Evolutionary conservation across 2,888 invertebrate genomes (phyloP).

Genomic region (Pollenia griseotomentosa): DNA sequence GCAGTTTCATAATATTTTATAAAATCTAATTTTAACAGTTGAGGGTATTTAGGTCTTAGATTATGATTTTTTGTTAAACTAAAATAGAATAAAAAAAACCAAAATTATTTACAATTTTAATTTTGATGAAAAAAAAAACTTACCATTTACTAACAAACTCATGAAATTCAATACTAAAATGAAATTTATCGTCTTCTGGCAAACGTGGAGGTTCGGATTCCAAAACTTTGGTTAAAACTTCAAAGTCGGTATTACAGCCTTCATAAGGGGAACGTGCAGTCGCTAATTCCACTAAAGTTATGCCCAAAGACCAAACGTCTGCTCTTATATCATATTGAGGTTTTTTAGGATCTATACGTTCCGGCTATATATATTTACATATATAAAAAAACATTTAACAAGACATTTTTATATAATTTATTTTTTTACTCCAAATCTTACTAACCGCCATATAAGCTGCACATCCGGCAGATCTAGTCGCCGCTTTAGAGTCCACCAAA

Average conservation of each 20-base stretch:
- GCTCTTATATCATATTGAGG: slow-evolving; percentile 99
- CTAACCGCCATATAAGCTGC: slow-evolving; percentile 99
- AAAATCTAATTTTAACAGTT: slow-evolving; percentile 94
- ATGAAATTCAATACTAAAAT: slow-evolving; percentile 93
- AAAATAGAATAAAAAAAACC: slow-evolving; percentile 70
- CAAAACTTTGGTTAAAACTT: slow-evolving; percentile 96
- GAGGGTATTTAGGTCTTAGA: slow-evolving; percentile 96
- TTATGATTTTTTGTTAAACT: slow-evolving; percentile 97
- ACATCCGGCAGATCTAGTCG: slow-evolving; percentile 98
- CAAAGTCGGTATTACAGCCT: slow-evolving; percentile 98
- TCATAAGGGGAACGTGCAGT: slow-evolving; percentile 97
- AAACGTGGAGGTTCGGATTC: slow-evolving; percentile 94
- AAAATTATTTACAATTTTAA: not conserved
- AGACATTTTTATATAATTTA: not conserved
- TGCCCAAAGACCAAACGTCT: slow-evolving; percentile 99
- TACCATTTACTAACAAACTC: slow-evolving; percentile 96
- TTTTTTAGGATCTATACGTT: slow-evolving; percentile 96
- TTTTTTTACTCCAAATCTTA: slow-evolving; percentile 75
- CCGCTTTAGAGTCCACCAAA: slow-evolving; percentile 98
- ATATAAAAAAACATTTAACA: slow-evolving; percentile 63
- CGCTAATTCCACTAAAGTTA: slow-evolving; percentile 97
- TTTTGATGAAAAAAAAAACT: slow-evolving; percentile 78
- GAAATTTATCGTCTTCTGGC: slow-evolving; percentile 87
- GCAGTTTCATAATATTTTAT: slow-evolving; percentile 91
- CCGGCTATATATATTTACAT: slow-evolving; percentile 88